phyloP scores from a whole-genome alignment of 1,140 invertebrate species.

The Aphaenogaster rudis region DNA sequence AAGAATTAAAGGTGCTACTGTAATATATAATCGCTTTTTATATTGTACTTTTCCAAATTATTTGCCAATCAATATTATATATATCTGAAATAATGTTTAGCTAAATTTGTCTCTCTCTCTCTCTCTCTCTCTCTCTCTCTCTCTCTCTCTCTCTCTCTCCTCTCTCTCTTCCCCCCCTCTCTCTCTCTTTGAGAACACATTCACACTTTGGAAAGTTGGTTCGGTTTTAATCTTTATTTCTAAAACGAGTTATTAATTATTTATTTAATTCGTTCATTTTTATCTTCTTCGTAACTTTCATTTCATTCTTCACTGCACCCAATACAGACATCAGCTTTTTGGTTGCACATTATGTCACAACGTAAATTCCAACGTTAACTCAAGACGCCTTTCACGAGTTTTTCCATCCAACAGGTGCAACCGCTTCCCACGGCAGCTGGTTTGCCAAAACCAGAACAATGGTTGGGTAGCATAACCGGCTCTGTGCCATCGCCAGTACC shows the following conservation, averaged over 20 bases:
- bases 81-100: conserved; percentile 2
- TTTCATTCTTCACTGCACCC: background rate
- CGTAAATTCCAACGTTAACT: background rate
- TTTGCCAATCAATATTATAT: background rate
- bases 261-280: background rate
- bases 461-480: conserved; percentile 91
- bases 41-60: background rate
- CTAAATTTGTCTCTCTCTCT: background rate
- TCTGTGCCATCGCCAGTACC: conserved; percentile 83
- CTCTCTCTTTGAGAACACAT: background rate
- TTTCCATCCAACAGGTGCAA: conserved; percentile 78
- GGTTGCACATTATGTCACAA: background rate
- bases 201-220: background rate
- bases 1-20: background rate
- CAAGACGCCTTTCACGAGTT: background rate
- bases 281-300: background rate
- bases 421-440: conserved; percentile 78
- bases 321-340: background rate
- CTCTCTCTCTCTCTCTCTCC: no score
- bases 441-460: conserved; percentile 92
- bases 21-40: background rate
- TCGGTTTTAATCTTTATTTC: background rate
- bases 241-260: background rate
- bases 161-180: no score
- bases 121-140: background rate